Percentiles rank a stretch among this genome's conserved stretches.
phyloP scores from a whole-genome alignment of 2,888 invertebrate species.

The Drosophila ezoana region DNA sequence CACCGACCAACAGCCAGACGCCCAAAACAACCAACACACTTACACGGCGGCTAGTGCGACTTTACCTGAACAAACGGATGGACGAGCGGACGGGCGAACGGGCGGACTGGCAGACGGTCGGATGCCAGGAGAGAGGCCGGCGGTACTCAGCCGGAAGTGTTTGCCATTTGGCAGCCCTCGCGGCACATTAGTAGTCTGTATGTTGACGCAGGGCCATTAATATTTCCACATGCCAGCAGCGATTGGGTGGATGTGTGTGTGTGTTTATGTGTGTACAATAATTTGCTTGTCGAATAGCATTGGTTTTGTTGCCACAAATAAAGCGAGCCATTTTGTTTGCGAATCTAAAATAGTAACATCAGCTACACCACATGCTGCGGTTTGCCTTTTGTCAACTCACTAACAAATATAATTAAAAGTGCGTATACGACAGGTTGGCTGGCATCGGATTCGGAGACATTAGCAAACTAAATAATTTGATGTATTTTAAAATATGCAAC shows the following conservation, averaged over 20 bases:
- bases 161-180: constrained; percentile 81
- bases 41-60: constrained; percentile 9
- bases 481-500: constrained; percentile 7
- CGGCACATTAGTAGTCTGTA: constrained; percentile 83
- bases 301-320: constrained; percentile 47
- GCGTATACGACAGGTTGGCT: constrained; percentile 24
- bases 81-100: background rate
- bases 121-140: constrained; percentile 8
- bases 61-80: constrained; percentile 28
- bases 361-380: constrained; percentile 31
- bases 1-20: constrained; percentile 45
- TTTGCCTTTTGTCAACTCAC: constrained; percentile 38
- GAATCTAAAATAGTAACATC: constrained; percentile 30
- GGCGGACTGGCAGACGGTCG: background rate
- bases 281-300: constrained; percentile 67
- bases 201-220: constrained; percentile 78
- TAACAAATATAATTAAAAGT: constrained; percentile 53
- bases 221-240: constrained; percentile 69
- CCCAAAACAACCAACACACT: constrained; percentile 19
- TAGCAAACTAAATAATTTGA: background rate
- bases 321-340: constrained; percentile 32
- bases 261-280: constrained; percentile 44
- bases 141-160: constrained; percentile 61
- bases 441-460: background rate
- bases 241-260: constrained; percentile 12